A percentile compares a stretch with the other conserved stretches of the same genome.
phyloP scores from a whole-genome alignment of 2,113 vertebrate species.

The Actinemys pallida region DNA sequence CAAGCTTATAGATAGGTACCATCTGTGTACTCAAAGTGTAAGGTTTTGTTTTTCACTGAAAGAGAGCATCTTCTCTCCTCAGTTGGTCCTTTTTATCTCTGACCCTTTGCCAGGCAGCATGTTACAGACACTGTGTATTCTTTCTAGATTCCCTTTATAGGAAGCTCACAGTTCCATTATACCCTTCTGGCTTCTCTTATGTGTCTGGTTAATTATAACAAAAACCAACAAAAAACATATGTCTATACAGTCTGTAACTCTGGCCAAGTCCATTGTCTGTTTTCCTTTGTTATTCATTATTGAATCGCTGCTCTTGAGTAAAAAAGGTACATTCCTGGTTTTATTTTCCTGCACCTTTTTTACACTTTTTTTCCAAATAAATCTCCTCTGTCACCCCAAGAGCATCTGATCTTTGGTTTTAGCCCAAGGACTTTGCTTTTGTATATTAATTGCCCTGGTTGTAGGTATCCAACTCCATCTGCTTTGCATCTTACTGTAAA shows the following conservation, averaged over 20 bases:
- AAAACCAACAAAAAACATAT: not conserved
- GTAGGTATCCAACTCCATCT: slow-evolving; percentile 5
- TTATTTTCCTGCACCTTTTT: not conserved
- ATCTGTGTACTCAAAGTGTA: not conserved
- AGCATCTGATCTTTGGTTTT: not conserved
- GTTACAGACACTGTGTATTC: not conserved
- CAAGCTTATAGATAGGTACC: not conserved
- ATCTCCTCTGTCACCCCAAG: not conserved
- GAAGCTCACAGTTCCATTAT: not conserved
- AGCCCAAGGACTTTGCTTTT: slow-evolving; percentile 22
- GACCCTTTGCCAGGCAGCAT: not conserved
- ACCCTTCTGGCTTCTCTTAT: not conserved
- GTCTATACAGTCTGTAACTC: not conserved
- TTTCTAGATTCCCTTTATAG: not conserved
- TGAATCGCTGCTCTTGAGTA: not conserved
- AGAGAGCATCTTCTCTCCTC: not conserved
- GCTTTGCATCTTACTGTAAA: slow-evolving; percentile 16
- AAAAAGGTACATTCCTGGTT: not conserved
- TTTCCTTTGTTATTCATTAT: not conserved
- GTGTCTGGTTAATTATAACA: not conserved
- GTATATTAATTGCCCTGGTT: slow-evolving; percentile 22
- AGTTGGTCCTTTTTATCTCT: not conserved
- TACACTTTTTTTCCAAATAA: not conserved
- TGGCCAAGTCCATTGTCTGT: not conserved
- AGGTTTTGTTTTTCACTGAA: no score